Percentiles rank a stretch among this genome's conserved stretches.
phyloP scores from a whole-genome alignment of 2,888 invertebrate species.

The Busseola fusca region DNA sequence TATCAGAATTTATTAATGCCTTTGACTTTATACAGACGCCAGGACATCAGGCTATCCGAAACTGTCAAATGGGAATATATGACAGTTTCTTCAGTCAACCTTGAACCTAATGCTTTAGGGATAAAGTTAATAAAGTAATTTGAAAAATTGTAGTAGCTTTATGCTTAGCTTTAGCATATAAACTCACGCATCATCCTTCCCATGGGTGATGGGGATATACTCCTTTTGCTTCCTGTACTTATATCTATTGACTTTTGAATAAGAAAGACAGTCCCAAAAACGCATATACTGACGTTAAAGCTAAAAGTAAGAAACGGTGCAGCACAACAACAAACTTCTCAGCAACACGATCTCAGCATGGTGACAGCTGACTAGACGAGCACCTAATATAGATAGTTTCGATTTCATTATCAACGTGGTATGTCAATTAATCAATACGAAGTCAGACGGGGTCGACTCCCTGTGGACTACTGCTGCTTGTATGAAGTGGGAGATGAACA shows the following conservation, averaged over 20 bases:
- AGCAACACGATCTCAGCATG: not conserved
- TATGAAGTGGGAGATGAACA: not conserved
- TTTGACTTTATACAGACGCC: no score
- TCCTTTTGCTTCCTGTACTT: not conserved
- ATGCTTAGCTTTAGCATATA: no score
- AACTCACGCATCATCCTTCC: no score
- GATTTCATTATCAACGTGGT: constrained; percentile 8
- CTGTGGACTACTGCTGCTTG: not conserved
- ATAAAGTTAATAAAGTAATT: no score
- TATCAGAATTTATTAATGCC: no score
- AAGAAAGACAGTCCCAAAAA: not conserved
- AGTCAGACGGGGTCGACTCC: not conserved
- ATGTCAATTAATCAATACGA: not conserved
- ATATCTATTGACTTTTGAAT: not conserved
- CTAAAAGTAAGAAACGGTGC: not conserved
- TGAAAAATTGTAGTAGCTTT: no score
- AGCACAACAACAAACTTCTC: not conserved
- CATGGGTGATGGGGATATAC: no score
- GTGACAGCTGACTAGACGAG: constrained; percentile 1
- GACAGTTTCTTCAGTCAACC: no score
- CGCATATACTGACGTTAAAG: not conserved
- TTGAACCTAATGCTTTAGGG: no score
- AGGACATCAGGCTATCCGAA: no score
- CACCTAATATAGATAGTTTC: not conserved
- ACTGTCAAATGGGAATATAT: no score